These are phyloP conservation scores for Vespertilio murinus DNA, from an alignment of 2,797 vertebrate species.

Conservation along the genomic window DNA sequence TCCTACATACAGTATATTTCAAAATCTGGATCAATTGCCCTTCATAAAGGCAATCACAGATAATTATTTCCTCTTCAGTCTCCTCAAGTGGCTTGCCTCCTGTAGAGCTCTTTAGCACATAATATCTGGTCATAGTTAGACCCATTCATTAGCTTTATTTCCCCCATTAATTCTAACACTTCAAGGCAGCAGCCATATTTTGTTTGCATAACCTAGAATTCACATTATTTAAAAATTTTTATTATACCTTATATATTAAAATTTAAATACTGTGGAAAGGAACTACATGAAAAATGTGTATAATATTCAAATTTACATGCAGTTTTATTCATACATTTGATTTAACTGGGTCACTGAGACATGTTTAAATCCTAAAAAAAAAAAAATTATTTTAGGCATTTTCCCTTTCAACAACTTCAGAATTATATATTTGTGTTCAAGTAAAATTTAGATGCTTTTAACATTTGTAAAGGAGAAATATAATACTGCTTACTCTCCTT, in stretches of 20 bases:
- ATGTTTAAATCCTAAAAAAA: neutral
- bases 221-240: neutral
- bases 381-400: constrained; percentile 24
- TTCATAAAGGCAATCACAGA: neutral
- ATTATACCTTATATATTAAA: neutral
- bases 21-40: neutral
- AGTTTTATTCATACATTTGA: constrained; percentile 22
- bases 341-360: neutral
- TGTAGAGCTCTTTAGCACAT: neutral
- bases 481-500: constrained; percentile 23
- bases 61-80: neutral
- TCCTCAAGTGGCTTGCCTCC: neutral
- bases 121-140: neutral
- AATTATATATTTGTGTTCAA: neutral
- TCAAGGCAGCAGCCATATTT: neutral
- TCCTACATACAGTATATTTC: neutral
- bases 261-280: neutral
- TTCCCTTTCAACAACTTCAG: neutral
- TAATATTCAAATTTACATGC: neutral
- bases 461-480: constrained; percentile 41
- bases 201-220: neutral
- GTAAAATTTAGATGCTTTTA: constrained; percentile 24
- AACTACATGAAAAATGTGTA: neutral
- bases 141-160: neutral
- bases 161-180: neutral